phyloP scores from a whole-genome alignment of 2,888 invertebrate genomes.

The Pharmacophagus antenor region DNA sequence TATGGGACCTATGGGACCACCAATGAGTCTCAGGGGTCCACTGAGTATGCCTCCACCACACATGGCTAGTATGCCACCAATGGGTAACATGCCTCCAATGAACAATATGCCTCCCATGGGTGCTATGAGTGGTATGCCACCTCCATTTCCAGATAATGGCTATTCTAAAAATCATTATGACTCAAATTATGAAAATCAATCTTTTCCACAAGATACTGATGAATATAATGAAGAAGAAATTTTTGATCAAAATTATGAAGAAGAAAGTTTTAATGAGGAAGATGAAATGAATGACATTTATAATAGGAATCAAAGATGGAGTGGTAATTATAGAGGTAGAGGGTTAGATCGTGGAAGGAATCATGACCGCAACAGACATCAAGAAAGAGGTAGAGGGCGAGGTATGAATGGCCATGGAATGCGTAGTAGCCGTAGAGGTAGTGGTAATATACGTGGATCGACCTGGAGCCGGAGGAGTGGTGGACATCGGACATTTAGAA shows the following conservation, averaged over 20 bases:
- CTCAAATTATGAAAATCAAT: slow-evolving; percentile 56
- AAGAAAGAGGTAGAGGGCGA: slow-evolving; percentile 59
- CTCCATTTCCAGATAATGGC: slow-evolving; percentile 64
- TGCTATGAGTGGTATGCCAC: slow-evolving; percentile 37
- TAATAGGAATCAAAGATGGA: slow-evolving; percentile 62
- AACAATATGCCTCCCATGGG: slow-evolving; percentile 50
- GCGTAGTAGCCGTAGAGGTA: slow-evolving; percentile 41
- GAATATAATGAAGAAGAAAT: slow-evolving; percentile 55
- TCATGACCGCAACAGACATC: slow-evolving; percentile 50
- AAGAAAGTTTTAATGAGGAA: slow-evolving; percentile 60
- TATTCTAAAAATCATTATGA: slow-evolving; percentile 66
- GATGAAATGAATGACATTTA: slow-evolving; percentile 52
- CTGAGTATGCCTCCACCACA: slow-evolving; percentile 45
- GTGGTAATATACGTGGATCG: slow-evolving; percentile 48
- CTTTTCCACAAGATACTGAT: slow-evolving; percentile 54
- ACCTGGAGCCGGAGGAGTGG: slow-evolving; percentile 58
- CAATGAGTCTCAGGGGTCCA: slow-evolving; percentile 45
- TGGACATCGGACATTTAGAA: slow-evolving; percentile 63
- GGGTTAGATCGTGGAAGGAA: slow-evolving; percentile 53
- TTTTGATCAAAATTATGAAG: slow-evolving; percentile 55
- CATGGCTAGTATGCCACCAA: slow-evolving; percentile 47
- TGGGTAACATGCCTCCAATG: slow-evolving; percentile 51
- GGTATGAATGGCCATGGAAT: slow-evolving; percentile 43
- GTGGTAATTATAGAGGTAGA: slow-evolving; percentile 60
- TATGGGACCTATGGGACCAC: slow-evolving; percentile 42